Conservation (phyloP, 2,888 invertebrate genomes). For the Eupithecia vulgata region DNA sequence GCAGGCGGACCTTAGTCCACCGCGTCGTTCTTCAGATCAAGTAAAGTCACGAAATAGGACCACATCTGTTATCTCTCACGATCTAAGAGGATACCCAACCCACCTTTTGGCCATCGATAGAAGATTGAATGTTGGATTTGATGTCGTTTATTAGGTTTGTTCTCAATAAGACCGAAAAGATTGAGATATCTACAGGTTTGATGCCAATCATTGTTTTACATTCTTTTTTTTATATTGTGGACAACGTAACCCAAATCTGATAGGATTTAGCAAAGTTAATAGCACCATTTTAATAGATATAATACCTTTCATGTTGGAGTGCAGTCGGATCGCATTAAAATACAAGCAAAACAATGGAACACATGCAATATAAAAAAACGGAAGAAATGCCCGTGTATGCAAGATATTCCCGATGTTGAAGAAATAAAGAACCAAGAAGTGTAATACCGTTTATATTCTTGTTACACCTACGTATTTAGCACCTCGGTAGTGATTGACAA, state of each 20-base stretch:
- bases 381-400: conserved; percentile 19
- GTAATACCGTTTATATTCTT: conserved; percentile 52
- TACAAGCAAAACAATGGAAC: conserved; percentile 50
- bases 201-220: too few relatives aligned
- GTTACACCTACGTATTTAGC: background rate
- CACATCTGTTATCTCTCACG: too few relatives aligned
- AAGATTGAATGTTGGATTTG: too few relatives aligned
- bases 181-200: too few relatives aligned
- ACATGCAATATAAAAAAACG: conserved; percentile 44
- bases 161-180: too few relatives aligned
- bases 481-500: background rate
- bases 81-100: too few relatives aligned
- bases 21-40: background rate
- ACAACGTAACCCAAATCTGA: background rate
- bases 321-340: conserved; percentile 57
- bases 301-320: conserved; percentile 22
- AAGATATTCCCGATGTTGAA: background rate
- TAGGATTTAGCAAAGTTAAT: background rate
- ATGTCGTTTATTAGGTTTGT: background rate
- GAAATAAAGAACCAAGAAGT: conserved; percentile 42
- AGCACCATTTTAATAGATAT: background rate
- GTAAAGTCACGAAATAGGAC: background rate
- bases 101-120: too few relatives aligned
- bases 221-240: background rate
- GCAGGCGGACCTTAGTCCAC: too few relatives aligned